Conservation (phyloP, 2,888 invertebrate species). For the Cecidostiba fungosa region DNA sequence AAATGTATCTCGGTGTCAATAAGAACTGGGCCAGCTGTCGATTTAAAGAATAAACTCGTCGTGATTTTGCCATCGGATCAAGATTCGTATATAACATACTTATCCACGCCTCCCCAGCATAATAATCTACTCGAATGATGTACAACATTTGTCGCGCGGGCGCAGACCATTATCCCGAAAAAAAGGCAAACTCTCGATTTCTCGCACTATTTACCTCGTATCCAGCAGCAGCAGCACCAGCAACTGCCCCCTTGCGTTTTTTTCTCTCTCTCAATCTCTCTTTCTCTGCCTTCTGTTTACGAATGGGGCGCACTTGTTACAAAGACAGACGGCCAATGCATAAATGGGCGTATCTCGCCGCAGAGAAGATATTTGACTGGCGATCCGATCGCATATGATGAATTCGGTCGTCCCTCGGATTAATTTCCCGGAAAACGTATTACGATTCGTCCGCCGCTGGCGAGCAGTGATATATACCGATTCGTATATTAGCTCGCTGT, state of each 20-base stretch:
- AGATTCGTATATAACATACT: neutral
- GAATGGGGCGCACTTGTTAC: conserved; percentile 37
- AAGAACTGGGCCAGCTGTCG: neutral
- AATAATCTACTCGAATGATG: conserved; percentile 19
- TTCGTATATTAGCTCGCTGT: neutral
- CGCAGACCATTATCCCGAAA: conserved; percentile 19
- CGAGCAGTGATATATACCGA: conserved; percentile 11
- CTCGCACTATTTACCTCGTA: conserved; percentile 48
- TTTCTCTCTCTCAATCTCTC: conserved; percentile 3
- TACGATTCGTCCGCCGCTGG: conserved; percentile 4
- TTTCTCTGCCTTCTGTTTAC: conserved; percentile 7
- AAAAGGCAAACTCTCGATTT: conserved; percentile 43
- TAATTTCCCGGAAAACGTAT: conserved; percentile 67
- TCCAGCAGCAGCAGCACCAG: neutral
- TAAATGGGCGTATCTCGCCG: conserved; percentile 41
- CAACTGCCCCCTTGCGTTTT: conserved; percentile 9
- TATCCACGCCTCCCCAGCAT: neutral
- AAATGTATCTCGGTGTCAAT: neutral
- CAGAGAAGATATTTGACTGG: conserved; percentile 39
- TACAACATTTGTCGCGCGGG: conserved; percentile 19
- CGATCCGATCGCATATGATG: conserved; percentile 35
- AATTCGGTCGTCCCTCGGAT: conserved; percentile 56
- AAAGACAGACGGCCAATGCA: conserved; percentile 39
- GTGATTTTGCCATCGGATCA: neutral
- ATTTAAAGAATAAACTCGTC: conserved; percentile 27